Evolutionary conservation across 2,113 vertebrate species (phyloP).

Genomic region (Poecilia latipinna): DNA sequence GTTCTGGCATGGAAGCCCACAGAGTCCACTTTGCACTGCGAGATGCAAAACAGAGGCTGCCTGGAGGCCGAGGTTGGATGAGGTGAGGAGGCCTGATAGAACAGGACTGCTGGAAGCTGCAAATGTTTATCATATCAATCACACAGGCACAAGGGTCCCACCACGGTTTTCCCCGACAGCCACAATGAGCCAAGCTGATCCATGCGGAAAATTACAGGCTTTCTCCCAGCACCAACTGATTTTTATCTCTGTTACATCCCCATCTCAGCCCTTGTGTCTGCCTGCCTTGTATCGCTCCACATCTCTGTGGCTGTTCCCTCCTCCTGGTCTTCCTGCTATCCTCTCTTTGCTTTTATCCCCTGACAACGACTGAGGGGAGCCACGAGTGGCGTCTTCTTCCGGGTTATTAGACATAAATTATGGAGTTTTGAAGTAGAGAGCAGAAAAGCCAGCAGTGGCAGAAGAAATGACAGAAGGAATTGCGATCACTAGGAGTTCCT

Average conservation of each 20-base stretch:
- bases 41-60: conserved; percentile 15
- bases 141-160: conserved; percentile 30
- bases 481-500: conserved; percentile 2
- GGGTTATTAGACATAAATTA: background rate
- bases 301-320: background rate
- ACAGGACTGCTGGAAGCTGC: conserved; percentile 8
- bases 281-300: conserved; percentile 11
- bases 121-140: conserved; percentile 57
- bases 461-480: conserved; percentile 21
- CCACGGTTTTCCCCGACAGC: conserved; percentile 49
- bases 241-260: conserved; percentile 47
- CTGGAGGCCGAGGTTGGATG: conserved; percentile 3
- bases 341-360: conserved; percentile 8
- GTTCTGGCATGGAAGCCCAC: conserved; percentile 8
- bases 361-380: background rate
- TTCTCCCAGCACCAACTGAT: conserved; percentile 43
- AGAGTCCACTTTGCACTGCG: conserved; percentile 15
- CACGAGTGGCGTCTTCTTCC: background rate
- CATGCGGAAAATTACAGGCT: conserved; percentile 67
- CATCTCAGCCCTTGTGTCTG: conserved; percentile 12
- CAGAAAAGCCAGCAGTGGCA: background rate
- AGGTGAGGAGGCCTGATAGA: background rate
- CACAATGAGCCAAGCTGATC: conserved; percentile 47
- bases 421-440: background rate
- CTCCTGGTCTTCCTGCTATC: background rate